These are phyloP conservation scores for Threskiornis aethiopicus DNA, from an alignment of 2,797 vertebrate species.

Conservation along the genomic window DNA sequence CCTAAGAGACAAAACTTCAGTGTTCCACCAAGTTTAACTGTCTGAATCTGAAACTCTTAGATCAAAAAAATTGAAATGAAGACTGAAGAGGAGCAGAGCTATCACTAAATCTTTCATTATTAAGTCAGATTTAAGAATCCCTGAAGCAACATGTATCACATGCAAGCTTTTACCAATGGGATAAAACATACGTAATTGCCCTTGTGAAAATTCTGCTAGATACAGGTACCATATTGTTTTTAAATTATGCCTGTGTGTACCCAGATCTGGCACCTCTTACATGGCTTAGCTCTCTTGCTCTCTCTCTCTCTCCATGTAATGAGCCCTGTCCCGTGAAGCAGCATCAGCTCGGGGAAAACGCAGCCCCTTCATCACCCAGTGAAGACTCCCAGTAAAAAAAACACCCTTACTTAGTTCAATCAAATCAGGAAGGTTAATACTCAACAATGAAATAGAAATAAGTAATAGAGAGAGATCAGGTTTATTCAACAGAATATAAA, in stretches of 20 bases:
- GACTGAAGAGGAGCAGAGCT: neutral
- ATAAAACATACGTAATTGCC: fast-evolving
- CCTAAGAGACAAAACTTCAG: neutral
- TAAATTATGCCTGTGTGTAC: neutral
- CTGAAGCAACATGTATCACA: neutral
- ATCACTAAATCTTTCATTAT: neutral
- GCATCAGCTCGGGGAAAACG: neutral
- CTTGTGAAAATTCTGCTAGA: neutral
- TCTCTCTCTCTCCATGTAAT: neutral
- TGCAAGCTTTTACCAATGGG: neutral
- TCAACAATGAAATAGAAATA: neutral
- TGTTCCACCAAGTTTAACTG: neutral
- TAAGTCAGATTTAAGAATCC: neutral
- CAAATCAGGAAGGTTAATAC: neutral
- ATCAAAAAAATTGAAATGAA: neutral
- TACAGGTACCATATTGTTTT: neutral
- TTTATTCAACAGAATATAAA: neutral
- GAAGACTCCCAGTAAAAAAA: neutral
- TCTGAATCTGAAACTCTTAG: neutral
- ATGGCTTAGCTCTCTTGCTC: neutral
- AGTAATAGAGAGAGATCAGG: neutral
- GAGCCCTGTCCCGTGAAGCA: neutral
- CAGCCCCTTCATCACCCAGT: neutral
- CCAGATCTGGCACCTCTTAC: neutral
- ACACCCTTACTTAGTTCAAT: neutral